Conservation (phyloP, 2,888 invertebrate species). For the Rhopalosiphum nymphaeae region DNA sequence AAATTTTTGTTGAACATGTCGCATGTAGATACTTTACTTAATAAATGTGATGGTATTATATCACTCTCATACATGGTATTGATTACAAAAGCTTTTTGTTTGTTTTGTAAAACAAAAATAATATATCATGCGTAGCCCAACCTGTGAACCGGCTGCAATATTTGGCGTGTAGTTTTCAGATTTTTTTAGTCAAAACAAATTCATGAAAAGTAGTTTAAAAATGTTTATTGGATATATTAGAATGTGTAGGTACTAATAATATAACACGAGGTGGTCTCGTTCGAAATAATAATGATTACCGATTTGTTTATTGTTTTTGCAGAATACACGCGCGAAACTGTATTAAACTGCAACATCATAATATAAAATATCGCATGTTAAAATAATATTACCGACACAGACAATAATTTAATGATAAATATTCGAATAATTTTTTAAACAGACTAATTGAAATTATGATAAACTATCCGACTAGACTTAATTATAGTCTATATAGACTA, state of each 20-base stretch:
- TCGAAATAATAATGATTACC: constrained; percentile 13
- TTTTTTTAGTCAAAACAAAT: constrained; percentile 39
- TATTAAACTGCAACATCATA: neutral
- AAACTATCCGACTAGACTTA: neutral
- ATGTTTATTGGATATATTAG: neutral
- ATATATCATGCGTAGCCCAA: neutral
- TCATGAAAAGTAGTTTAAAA: constrained; percentile 14
- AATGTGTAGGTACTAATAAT: neutral
- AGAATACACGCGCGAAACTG: neutral
- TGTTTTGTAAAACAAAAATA: neutral
- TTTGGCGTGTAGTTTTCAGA: neutral
- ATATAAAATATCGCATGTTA: neutral
- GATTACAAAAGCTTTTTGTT: neutral
- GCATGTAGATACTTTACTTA: neutral
- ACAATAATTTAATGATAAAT: neutral
- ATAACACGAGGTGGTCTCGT: constrained; percentile 4
- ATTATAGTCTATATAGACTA: neutral
- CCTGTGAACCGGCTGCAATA: constrained; percentile 5
- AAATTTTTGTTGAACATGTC: neutral
- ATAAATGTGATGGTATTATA: neutral
- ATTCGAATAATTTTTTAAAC: neutral
- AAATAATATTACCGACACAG: neutral
- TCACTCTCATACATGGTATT: neutral
- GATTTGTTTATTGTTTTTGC: neutral
- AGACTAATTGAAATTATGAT: neutral